Evolutionary conservation across 2,888 invertebrate species (phyloP), one percentile per base, ranked within the genome.

Genomic region (Lomographa bimaculata): DNA sequence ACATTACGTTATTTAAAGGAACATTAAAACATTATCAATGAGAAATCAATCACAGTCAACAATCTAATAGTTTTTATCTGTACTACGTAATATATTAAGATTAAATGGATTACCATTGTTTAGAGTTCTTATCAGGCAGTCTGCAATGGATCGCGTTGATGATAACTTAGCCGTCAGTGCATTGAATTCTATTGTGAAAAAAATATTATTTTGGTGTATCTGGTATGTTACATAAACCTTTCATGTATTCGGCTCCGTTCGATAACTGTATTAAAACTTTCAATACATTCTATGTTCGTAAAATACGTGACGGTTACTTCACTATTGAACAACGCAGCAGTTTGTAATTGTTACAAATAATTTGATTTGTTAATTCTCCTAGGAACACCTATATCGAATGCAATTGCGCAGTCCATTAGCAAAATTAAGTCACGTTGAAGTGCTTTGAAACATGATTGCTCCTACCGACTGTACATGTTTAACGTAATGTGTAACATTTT

Each of bases 111-210:
- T n/a, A n/a, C n/a, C n/a, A n/a, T n/a, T n/a, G n/a, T n/a, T n/a
- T n/a, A n/a, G n/a, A 11, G 29, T 23, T 34, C 16, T 40, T 16
- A 45, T 45, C 37, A 6, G 5, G 8, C 30, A 49, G 39, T 52
- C 24, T 46, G 35, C 35, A 41, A 48, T 46, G 43, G 41, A 35
- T 9, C 17, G 26, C 14, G 21, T 33, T 16, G 40, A 32, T 50
- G 32, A 34, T 12, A 35, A 38, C 32, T 9, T 35, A 10, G 11
- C 0, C 8, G 14, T 20, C 12, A 8, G 11, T 33, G 30, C 34
- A 37, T 20, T 41, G 7, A 25, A 17, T 32, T 32, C 35, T 21
- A 11, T 11, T 10, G n/a, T 23, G 5, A 33, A 14, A 19, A 26
- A 4, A 30, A 19, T 28, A n/a, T 20, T 30, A 6, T 14, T 19